Percentiles rank a stretch among this genome's conserved stretches.
Evolutionary conservation across 2,888 invertebrate genomes (phyloP).

Genomic region (Cheilosia vulpina): DNA sequence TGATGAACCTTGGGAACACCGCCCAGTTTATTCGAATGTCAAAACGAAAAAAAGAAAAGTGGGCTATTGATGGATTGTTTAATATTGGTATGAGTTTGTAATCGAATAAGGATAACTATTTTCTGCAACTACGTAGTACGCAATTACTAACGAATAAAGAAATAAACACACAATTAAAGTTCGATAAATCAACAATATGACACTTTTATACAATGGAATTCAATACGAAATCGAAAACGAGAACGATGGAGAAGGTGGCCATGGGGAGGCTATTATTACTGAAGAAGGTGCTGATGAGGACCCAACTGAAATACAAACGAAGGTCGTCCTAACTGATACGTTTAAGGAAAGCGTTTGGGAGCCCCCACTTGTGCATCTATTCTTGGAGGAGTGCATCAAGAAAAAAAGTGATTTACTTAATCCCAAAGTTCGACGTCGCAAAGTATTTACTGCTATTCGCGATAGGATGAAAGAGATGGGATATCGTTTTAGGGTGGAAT

Average conservation of each 20-base stretch:
- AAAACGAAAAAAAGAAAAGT: too few relatives aligned
- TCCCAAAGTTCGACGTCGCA: slow-evolving; percentile 22
- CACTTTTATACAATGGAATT: slow-evolving; percentile 57
- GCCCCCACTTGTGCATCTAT: slow-evolving; percentile 28
- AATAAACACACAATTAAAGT: too few relatives aligned
- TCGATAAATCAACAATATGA: slow-evolving; percentile 24
- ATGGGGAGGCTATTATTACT: too few relatives aligned
- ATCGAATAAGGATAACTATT: too few relatives aligned
- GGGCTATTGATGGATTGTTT: too few relatives aligned
- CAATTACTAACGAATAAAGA: too few relatives aligned
- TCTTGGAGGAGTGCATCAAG: slow-evolving; percentile 60
- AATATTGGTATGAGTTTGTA: too few relatives aligned
- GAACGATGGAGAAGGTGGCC: neutral
- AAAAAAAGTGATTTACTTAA: slow-evolving; percentile 38
- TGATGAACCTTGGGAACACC: too few relatives aligned
- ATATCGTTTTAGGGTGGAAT: slow-evolving; percentile 37
- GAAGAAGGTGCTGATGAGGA: neutral
- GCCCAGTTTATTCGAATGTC: too few relatives aligned
- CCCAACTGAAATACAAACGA: neutral
- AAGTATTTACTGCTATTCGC: slow-evolving; percentile 46
- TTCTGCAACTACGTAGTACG: too few relatives aligned
- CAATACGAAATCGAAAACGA: slow-evolving; percentile 55
- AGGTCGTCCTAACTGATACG: too few relatives aligned
- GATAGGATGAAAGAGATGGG: slow-evolving; percentile 38
- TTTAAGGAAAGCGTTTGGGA: slow-evolving; percentile 49